A percentile compares a stretch with the other conserved stretches of the same genome.
Evolutionary conservation across 64 coral and sea anemone genomes (phyloP).

Genomic region (Hydrozoanthus tunicans): DNA sequence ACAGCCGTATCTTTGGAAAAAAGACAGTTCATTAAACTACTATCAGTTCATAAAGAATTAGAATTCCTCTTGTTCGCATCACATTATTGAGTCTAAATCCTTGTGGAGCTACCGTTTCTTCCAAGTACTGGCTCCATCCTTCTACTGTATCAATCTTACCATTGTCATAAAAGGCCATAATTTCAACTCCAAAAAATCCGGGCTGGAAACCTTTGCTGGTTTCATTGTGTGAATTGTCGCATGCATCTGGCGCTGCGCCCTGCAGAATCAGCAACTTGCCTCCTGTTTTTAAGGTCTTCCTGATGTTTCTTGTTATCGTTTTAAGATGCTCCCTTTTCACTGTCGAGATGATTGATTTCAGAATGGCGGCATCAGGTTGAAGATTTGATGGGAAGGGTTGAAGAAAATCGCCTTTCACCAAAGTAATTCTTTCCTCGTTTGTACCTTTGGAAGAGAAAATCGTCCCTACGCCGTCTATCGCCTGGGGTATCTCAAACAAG

Average conservation of each 20-base stretch:
- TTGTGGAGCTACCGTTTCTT: constrained; percentile 5
- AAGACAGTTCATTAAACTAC: neutral
- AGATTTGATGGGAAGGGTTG: constrained; percentile 17
- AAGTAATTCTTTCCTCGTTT: constrained; percentile 17
- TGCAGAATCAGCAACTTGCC: neutral
- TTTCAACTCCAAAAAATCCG: neutral
- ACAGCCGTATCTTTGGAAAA: neutral
- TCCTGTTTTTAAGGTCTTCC: neutral
- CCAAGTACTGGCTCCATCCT: constrained; percentile 6
- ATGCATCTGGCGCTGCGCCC: constrained; percentile 24
- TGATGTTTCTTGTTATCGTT: neutral
- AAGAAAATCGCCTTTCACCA: constrained; percentile 28
- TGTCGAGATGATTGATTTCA: constrained; percentile 29
- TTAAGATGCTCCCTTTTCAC: neutral
- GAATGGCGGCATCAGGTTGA: neutral
- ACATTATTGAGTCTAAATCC: constrained; percentile 32
- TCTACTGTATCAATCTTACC: constrained; percentile 31
- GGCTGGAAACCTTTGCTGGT: constrained; percentile 27
- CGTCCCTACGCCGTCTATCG: constrained; percentile 1
- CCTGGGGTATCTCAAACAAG: constrained; percentile 26
- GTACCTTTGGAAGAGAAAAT: neutral
- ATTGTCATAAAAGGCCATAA: constrained; percentile 17
- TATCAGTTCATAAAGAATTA: constrained; percentile 33
- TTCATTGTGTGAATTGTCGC: constrained; percentile 18
- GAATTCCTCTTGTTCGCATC: constrained; percentile 30